These are phyloP conservation scores for Trichonephila clavipes DNA, from an alignment of 1,140 invertebrate genomes.

Conservation along the genomic window DNA sequence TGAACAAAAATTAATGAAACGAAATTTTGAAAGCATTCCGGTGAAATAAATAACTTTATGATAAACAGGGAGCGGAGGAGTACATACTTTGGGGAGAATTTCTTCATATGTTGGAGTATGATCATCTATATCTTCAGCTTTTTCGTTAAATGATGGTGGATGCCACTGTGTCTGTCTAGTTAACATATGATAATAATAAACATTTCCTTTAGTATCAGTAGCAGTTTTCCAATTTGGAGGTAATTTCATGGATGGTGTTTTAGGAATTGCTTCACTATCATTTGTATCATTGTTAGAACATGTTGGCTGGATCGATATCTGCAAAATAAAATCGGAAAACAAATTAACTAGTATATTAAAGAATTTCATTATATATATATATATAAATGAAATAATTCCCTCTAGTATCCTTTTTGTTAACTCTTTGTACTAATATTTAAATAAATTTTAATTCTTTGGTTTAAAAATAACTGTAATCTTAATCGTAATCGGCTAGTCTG, in stretches of 20 bases:
- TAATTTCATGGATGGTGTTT: slow-evolving; percentile 83
- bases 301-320: background rate
- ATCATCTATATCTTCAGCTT: slow-evolving; percentile 11
- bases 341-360: too few relatives aligned
- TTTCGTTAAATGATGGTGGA: slow-evolving; percentile 84
- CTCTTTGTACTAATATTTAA: too few relatives aligned
- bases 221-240: slow-evolving; percentile 94
- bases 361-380: too few relatives aligned
- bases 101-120: slow-evolving; percentile 73
- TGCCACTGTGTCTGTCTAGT: slow-evolving; percentile 93
- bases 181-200: slow-evolving; percentile 95
- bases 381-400: too few relatives aligned
- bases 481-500: too few relatives aligned
- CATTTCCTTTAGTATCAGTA: slow-evolving; percentile 88
- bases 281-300: background rate
- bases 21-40: background rate
- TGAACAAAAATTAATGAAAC: background rate
- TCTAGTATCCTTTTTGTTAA: too few relatives aligned
- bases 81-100: slow-evolving; percentile 53
- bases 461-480: too few relatives aligned
- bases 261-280: background rate
- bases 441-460: too few relatives aligned
- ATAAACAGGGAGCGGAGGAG: background rate
- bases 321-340: background rate
- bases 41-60: background rate